Base-by-base conservation (phyloP, 2,888 invertebrate species). In the Apamea crenata region DNA sequence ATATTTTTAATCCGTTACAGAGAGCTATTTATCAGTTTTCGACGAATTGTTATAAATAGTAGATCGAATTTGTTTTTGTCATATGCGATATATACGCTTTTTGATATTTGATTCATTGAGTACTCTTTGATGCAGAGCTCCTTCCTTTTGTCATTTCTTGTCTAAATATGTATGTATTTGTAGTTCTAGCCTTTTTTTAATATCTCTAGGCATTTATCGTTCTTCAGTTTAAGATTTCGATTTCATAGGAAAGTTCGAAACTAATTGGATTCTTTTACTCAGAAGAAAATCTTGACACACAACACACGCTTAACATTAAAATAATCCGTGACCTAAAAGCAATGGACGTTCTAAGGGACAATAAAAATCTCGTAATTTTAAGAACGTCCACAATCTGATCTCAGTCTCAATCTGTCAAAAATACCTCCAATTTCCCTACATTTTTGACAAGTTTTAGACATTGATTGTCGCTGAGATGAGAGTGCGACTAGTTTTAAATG, bases 1-100 rank as follows among this genome's bases (percentile, higher is more conserved):
- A 87, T 93, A 94, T 95, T 94, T 95, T 95, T 95, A 96, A 96
- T 96, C 96, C 95, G 93, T 90, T 89, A 92, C 80, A 56, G 91
- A 92, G 92, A 89, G 89, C 89, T 90, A 89, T 86, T 86, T 86
- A 89, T 88, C 86, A 80, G 74, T 87, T 80, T 82, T 83, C 78
- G 69, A 3, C 32, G 74, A 76, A 81, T 75, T 81, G 76, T 78
- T 80, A 53, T 73, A 81, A 81, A 81, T 81, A 75, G 68, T 79
- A 50, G 70, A 78, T 81, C 36, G 56, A 81, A 67, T 76, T 76
- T 71, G 32, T 76, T 75, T 44, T 68, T 61, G n/a, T 61, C 50
- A 61, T 74, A 59, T 44, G 44, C n/a, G 47, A 67, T 75, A 70
- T 73, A 77, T 70, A 53, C 21, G 40, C 4, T 61, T 72, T 78